phyloP scores from a whole-genome alignment of 2,888 invertebrate species.

The Altica lythri region DNA sequence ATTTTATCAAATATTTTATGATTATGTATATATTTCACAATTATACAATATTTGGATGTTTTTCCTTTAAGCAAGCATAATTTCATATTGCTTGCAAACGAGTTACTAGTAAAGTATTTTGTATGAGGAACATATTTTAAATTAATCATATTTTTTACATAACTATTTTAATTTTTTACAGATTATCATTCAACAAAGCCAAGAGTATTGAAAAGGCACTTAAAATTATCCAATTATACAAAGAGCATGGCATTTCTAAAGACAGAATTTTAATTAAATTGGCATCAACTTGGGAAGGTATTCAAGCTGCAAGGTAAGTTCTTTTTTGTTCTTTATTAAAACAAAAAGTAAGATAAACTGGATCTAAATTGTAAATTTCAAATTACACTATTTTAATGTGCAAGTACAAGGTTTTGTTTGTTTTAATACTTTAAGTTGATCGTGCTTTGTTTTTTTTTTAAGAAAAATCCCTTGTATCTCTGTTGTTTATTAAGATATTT shows the following conservation, averaged over 20 bases:
- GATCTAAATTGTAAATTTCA: no score
- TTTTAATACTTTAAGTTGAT: no score
- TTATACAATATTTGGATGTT: no score
- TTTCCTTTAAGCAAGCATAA: background rate
- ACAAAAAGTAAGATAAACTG: background rate
- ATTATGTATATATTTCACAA: no score
- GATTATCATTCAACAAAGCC: slow-evolving; percentile 92
- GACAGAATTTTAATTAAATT: slow-evolving; percentile 96
- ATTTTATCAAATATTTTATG: no score
- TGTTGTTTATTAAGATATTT: no score
- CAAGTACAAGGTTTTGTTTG: no score
- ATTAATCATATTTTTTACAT: slow-evolving; percentile 7
- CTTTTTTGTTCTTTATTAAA: slow-evolving; percentile 2
- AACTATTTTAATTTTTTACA: slow-evolving; percentile 45
- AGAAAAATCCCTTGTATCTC: no score
- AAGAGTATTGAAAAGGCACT: slow-evolving; percentile 89
- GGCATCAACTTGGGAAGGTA: slow-evolving; percentile 99
- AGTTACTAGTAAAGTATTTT: no score
- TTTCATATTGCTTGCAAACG: background rate
- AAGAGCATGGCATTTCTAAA: slow-evolving; percentile 85
- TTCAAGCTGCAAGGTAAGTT: slow-evolving; percentile 90
- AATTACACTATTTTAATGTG: no score
- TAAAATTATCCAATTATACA: slow-evolving; percentile 86
- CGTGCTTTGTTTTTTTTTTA: no score
- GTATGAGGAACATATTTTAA: no score